Conservation (phyloP, 2,888 invertebrate genomes). For the Chymomyza caudatula region DNA sequence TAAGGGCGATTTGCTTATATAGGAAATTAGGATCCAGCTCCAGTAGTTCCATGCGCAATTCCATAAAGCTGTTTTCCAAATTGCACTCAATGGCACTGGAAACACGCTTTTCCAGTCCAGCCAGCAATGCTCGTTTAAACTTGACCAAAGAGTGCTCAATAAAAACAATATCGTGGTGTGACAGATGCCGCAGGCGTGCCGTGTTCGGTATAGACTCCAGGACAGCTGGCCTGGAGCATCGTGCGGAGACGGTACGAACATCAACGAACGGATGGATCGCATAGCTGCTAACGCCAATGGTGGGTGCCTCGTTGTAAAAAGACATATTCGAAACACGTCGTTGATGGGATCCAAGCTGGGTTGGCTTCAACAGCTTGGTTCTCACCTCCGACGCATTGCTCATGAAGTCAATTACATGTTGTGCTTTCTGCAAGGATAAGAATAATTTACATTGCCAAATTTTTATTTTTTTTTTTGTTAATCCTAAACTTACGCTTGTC, state of each 20-base stretch:
- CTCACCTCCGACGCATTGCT: slow-evolving; percentile 39
- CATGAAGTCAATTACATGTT: slow-evolving; percentile 66
- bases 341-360: slow-evolving; percentile 26
- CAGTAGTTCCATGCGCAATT: slow-evolving; percentile 63
- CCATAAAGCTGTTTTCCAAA: slow-evolving; percentile 66
- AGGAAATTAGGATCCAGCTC: slow-evolving; percentile 21
- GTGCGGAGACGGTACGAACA: slow-evolving; percentile 57
- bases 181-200: slow-evolving; percentile 49
- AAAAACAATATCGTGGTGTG: slow-evolving; percentile 69
- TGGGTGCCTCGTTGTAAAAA: slow-evolving; percentile 61
- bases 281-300: slow-evolving; percentile 75
- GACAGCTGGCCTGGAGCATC: slow-evolving; percentile 74
- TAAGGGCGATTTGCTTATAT: not conserved
- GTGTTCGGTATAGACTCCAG: slow-evolving; percentile 59
- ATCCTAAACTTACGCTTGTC: slow-evolving; percentile 56
- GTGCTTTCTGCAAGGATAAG: slow-evolving; percentile 59
- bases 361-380: slow-evolving; percentile 15
- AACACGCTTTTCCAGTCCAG: slow-evolving; percentile 73
- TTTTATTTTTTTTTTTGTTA: too few species aligned
- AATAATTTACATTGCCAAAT: not conserved
- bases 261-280: slow-evolving; percentile 70
- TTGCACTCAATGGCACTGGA: slow-evolving; percentile 74
- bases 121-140: slow-evolving; percentile 73
- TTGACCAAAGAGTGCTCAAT: slow-evolving; percentile 75
- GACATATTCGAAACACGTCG: slow-evolving; percentile 65